Evolutionary conservation across 2,797 vertebrate species (phyloP).

Genomic region (Phoxinus dragarum): DNA sequence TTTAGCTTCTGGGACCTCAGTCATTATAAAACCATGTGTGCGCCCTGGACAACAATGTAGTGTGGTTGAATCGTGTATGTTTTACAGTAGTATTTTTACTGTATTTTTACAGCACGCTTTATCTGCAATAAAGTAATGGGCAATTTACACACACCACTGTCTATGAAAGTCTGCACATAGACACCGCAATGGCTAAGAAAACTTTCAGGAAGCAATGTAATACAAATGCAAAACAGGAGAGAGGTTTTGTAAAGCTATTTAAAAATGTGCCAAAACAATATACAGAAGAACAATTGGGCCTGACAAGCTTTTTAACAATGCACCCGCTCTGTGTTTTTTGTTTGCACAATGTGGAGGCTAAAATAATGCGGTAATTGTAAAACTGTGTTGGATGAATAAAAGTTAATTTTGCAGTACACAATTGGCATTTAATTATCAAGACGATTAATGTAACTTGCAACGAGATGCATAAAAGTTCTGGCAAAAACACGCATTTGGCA

Average conservation of each 20-base stretch:
- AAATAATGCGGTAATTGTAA: conserved; percentile 28
- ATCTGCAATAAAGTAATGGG: background rate
- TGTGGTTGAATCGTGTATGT: background rate
- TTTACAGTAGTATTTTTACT: background rate
- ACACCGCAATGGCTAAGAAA: background rate
- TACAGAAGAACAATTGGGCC: conserved; percentile 12
- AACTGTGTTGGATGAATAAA: conserved; percentile 15
- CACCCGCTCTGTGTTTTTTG: background rate
- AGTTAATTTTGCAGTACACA: conserved; percentile 7
- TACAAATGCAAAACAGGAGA: background rate
- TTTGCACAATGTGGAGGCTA: background rate
- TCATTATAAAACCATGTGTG: background rate
- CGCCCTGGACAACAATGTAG: background rate
- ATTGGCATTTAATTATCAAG: background rate
- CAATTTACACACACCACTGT: background rate
- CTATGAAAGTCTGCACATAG: background rate
- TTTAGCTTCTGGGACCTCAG: background rate
- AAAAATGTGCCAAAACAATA: conserved; percentile 15
- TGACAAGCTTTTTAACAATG: conserved; percentile 22
- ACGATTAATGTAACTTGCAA: conserved; percentile 7
- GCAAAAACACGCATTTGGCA: conserved; percentile 37
- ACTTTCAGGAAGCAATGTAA: background rate
- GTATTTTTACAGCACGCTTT: background rate
- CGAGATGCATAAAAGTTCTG: conserved; percentile 1
- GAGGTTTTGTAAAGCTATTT: background rate